Percentiles rank a stretch among this genome's conserved stretches.
Evolutionary conservation across 2,797 vertebrate genomes (phyloP).

Genomic region (Sebastes minor): DNA sequence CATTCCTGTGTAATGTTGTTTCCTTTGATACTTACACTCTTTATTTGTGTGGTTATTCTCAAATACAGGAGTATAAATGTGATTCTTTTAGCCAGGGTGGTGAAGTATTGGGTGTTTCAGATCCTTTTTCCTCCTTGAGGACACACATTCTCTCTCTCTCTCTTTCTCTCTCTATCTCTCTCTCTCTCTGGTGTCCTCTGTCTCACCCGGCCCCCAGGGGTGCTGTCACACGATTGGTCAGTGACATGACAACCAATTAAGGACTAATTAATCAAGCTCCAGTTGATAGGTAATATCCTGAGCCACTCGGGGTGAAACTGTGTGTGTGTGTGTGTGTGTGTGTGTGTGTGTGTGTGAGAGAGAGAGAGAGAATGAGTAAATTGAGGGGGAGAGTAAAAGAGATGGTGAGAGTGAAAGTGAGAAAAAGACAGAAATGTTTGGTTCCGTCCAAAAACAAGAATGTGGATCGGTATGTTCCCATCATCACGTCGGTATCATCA

Average conservation of each 20-base stretch:
- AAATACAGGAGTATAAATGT: background rate
- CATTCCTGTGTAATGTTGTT: background rate
- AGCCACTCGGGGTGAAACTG: conserved; percentile 54
- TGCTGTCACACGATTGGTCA: conserved; percentile 63
- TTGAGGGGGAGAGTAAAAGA: background rate
- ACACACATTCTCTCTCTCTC: background rate
- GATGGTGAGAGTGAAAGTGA: background rate
- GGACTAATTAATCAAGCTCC: conserved; percentile 78
- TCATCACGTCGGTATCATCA: rapidly evolving
- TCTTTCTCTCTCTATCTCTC: background rate
- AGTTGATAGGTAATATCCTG: conserved; percentile 75
- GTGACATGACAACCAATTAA: conserved; percentile 78
- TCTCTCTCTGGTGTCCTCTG: conserved; percentile 50
- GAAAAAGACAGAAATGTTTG: background rate
- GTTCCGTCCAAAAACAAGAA: background rate
- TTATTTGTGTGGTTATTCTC: background rate
- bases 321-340: conserved; percentile 5
- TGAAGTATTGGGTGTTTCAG: background rate
- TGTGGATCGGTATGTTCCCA: background rate
- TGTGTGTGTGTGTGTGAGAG: background rate
- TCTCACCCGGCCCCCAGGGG: conserved; percentile 61
- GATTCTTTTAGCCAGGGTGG: background rate
- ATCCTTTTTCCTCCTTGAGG: background rate
- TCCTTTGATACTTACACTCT: background rate
- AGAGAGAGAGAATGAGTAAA: background rate